Evolutionary conservation across 1,140 invertebrate genomes (phyloP), one percentile per base, ranked within the genome.

Genomic region (Drosophila kepulauana): DNA sequence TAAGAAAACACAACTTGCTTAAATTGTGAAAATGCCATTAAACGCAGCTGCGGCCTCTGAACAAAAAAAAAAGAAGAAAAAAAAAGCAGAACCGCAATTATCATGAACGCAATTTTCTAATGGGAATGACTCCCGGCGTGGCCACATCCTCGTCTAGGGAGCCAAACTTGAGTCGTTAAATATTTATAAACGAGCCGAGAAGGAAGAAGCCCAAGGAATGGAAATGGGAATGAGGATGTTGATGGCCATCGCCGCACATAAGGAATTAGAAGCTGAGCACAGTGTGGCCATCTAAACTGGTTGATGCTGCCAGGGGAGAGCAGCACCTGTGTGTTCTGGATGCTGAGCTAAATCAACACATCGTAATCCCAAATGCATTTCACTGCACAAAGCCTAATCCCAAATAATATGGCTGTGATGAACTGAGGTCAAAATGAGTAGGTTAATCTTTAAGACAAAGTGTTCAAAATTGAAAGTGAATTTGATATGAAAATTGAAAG

Each of bases 1-100:
- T 28, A 64, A 45, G n/a, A 65, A 82, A 87, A 77, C 82, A 67
- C 84, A 69, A 88, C 85, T 87, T 84, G 84, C 86, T 87, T 84
- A 87, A 88, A 87, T 80, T 87, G 84, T 80, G 77, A 88, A 87
- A 88, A 87, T 88, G 77, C 84, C 80, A 87, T 87, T 87, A 87
- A 87, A 87, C 84, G 80, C 84, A 87, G 84, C 84, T 87, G 84
- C 84, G 77, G 77, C 70, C 73, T 38, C 69, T 35, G 2, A 7
- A 52, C 52, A 43, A 54, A 56, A 49, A 49, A 41, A 63, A 4
- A 16, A 52, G 16, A 45, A 8, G 33, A 3, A 16, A 71, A 59
- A 52, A 72, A 43, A 57, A 63, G 28, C 75, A 72, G 79, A 74
- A 87, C 82, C 84, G 84, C 84, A 87, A 87, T 87, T 87, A 87